Percentiles rank a stretch among this genome's conserved stretches.
These are phyloP conservation scores for Hermodice carunculata DNA, from an alignment of 2,888 invertebrate genomes.

Conservation along the genomic window DNA sequence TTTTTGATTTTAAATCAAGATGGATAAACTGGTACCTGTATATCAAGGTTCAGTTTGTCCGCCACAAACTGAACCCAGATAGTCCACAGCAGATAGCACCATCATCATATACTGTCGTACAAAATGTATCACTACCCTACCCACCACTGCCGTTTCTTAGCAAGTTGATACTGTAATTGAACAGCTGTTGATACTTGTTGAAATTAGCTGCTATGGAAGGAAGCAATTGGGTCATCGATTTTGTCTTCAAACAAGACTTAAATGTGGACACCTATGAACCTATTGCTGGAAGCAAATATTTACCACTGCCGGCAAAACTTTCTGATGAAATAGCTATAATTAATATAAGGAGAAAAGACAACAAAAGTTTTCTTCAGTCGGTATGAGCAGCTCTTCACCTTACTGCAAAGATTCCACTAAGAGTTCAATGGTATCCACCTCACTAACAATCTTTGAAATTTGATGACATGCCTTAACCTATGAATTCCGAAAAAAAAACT, in stretches of 20 bases:
- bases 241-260: not conserved
- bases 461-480: slow-evolving; percentile 24
- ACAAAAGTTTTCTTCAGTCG: slow-evolving; percentile 40
- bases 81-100: too few relatives aligned
- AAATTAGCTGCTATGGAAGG: too few relatives aligned
- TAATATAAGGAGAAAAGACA: slow-evolving; percentile 42
- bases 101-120: too few relatives aligned
- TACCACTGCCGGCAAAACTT: slow-evolving; percentile 31
- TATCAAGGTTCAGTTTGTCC: too few relatives aligned
- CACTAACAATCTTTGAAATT: slow-evolving; percentile 18
- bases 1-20: too few relatives aligned
- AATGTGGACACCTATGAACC: slow-evolving; percentile 35
- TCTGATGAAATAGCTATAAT: slow-evolving; percentile 34
- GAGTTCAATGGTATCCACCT: slow-evolving; percentile 17
- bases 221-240: not conserved
- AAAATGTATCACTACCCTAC: too few relatives aligned
- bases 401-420: slow-evolving; percentile 6
- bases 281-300: slow-evolving; percentile 31
- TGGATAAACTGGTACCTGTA: too few relatives aligned
- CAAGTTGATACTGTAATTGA: too few relatives aligned
- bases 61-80: too few relatives aligned
- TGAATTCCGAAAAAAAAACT: slow-evolving; percentile 23
- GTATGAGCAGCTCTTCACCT: slow-evolving; percentile 39
- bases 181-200: too few relatives aligned
- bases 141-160: too few relatives aligned